These are phyloP conservation scores for Apeltes quadracus DNA, from an alignment of 2,113 vertebrate genomes.

Conservation along the genomic window DNA sequence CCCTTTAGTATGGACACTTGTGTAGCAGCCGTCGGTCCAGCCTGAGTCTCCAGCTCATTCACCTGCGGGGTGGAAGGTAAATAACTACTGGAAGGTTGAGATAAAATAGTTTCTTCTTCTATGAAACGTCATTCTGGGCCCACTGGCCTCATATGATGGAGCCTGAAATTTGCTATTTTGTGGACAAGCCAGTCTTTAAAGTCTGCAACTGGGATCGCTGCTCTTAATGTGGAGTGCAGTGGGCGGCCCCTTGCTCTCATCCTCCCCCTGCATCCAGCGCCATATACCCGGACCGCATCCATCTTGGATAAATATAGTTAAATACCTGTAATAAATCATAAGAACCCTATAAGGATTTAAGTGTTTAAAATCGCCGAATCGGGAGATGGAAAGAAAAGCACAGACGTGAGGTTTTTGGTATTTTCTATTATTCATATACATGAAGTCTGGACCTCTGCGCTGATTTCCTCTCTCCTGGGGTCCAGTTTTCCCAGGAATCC, in stretches of 20 bases:
- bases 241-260: not conserved
- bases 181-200: not conserved
- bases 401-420: not conserved
- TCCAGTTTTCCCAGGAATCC: constrained; percentile 99
- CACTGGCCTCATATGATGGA: not conserved
- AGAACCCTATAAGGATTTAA: not conserved
- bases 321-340: not conserved
- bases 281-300: not conserved
- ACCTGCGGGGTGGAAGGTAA: not conserved
- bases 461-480: constrained; percentile 89
- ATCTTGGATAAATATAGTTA: not conserved
- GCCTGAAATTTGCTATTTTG: not conserved
- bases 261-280: not conserved
- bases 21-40: not conserved
- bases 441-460: not conserved
- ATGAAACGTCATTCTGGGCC: not conserved
- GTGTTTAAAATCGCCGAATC: not conserved
- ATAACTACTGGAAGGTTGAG: not conserved
- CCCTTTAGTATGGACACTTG: not conserved
- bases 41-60: not conserved
- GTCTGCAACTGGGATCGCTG: not conserved
- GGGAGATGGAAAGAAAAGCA: not conserved
- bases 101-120: not conserved
- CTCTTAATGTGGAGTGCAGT: not conserved
- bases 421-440: not conserved